Evolutionary conservation across 2,797 vertebrate species (phyloP), one percentile per base, ranked within the genome.

Genomic region (Enteromius fasciolatus): DNA sequence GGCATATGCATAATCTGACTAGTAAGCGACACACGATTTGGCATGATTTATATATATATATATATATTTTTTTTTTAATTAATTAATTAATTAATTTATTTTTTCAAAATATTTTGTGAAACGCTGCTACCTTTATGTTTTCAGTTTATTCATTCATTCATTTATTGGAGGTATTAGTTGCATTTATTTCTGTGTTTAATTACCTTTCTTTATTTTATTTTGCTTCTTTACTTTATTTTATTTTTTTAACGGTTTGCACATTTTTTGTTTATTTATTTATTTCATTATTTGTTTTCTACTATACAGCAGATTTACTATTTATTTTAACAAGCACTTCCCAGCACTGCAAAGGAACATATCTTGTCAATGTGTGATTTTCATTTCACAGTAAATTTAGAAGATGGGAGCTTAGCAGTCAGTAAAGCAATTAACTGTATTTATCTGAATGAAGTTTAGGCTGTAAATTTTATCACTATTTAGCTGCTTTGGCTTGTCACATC

Each of bases 381-480:
- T 61, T 61, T 61, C 5, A 20, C 10, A 15, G 10, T 23, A 14
- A n/a, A 48, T 50, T 36, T 31, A 46, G 57, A 66, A 5, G 20
- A 54, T 4, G 50, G n/a, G 18, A 74, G 33, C 46, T 74, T 12
- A 39, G 36, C 7, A 52, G 59, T 36, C 52, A 50, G 64, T 6
- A 15, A 18, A 18, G 31, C 79, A 85, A 87, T 84, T 77, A 85
- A 52, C 48, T 36, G 25, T 39, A 81, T 87, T 66, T 77, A 78
- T 67, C 46, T 18, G 75, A 69, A 74, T n/a, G 33, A n/a, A 39
- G 50, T 64, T 41, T 46, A 17, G 41, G 33, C 4, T 48, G 28
- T 3, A 64, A 33, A 41, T n/a, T 11, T 12, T 7, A 78, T 78
- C 18, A 36, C 73, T 84, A 69, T 83, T 75, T 79, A 23, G 39